These are phyloP conservation scores for Ispidina picta DNA, from an alignment of 2,797 vertebrate genomes.

Conservation along the genomic window DNA sequence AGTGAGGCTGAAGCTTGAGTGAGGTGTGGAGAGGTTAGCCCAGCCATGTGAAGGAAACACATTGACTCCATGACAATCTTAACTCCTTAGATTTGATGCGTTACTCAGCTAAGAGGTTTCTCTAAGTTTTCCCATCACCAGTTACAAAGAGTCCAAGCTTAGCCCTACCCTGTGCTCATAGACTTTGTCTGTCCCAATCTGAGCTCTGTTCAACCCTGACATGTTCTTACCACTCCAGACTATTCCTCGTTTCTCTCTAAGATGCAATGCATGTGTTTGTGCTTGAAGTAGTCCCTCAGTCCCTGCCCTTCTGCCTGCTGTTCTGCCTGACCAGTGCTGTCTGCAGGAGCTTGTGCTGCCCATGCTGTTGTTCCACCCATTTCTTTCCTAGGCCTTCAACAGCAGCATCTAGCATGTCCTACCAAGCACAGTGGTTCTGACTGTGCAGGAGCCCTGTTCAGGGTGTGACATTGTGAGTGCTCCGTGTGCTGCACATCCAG, in stretches of 20 bases:
- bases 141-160: not conserved
- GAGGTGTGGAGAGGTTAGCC: not conserved
- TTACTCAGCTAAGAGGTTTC: not conserved
- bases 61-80: not conserved
- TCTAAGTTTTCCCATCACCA: not conserved
- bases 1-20: not conserved
- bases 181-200: not conserved
- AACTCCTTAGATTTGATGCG: not conserved
- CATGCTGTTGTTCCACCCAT: not conserved
- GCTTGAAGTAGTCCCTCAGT: not conserved
- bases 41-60: not conserved
- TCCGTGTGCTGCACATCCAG: not conserved
- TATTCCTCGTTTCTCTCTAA: not conserved
- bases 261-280: not conserved
- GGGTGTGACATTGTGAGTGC: fast-evolving
- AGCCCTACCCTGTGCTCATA: not conserved
- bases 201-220: not conserved
- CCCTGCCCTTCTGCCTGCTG: not conserved
- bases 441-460: not conserved
- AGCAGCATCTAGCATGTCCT: not conserved
- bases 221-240: not conserved
- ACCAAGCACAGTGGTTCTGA: not conserved
- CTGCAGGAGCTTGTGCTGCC: not conserved
- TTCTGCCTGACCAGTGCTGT: not conserved
- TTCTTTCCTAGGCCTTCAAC: not conserved